phyloP scores from a whole-genome alignment of 2,113 vertebrate genomes.

The Cheirogaleus medius region DNA sequence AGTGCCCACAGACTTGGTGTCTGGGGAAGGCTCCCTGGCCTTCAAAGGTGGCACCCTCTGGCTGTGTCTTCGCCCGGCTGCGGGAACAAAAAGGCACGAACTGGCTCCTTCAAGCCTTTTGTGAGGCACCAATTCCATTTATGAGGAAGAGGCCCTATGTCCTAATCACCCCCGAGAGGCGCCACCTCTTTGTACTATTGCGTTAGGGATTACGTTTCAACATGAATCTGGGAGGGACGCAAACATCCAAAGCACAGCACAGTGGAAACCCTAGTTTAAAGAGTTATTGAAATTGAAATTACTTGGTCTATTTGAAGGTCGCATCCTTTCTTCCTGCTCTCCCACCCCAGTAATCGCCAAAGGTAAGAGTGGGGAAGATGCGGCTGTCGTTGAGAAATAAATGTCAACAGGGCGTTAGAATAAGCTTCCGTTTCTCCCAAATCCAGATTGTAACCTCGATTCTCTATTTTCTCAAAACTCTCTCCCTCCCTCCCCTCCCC shows the following conservation, averaged over 20 bases:
- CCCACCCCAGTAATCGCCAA: background rate
- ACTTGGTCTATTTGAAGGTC: background rate
- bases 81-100: background rate
- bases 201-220: background rate
- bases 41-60: background rate
- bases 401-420: background rate
- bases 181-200: too few relatives aligned
- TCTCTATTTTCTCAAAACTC: background rate
- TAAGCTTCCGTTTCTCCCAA: background rate
- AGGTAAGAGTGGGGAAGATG: too few relatives aligned
- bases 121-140: background rate
- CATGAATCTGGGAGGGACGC: background rate
- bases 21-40: background rate
- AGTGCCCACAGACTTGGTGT: background rate
- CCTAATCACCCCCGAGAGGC: background rate
- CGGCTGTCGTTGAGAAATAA: background rate
- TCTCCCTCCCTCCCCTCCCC: too few relatives aligned
- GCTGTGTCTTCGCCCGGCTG: background rate
- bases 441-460: background rate
- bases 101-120: background rate
- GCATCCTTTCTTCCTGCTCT: fast-evolving
- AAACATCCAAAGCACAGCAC: too few relatives aligned
- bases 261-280: background rate
- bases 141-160: background rate
- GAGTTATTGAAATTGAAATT: background rate